These are phyloP conservation scores for Hapalemur alaotrensis DNA, from an alignment of 2,797 vertebrate species.

Conservation along the genomic window DNA sequence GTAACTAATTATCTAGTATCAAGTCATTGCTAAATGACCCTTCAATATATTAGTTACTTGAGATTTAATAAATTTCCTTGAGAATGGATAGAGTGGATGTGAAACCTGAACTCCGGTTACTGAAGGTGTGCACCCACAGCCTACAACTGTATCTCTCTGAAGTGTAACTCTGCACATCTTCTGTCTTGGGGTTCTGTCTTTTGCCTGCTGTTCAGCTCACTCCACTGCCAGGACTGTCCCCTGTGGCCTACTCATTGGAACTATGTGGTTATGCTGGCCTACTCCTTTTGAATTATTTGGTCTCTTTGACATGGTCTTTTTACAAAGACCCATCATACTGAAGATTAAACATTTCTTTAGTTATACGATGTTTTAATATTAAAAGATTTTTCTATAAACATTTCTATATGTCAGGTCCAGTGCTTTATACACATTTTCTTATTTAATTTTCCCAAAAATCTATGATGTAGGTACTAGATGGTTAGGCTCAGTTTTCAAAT, in stretches of 20 bases:
- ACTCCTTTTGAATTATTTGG: not conserved
- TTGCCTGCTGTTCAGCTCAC: not conserved
- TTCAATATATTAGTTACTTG: not conserved
- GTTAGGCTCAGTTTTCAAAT: not conserved
- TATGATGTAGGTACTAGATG: not conserved
- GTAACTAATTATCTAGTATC: not conserved
- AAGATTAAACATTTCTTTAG: not conserved
- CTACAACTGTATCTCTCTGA: not conserved
- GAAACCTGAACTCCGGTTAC: not conserved
- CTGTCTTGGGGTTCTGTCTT: not conserved
- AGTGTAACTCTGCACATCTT: not conserved
- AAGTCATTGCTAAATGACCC: not conserved
- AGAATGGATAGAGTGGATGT: not conserved
- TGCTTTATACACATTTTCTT: not conserved
- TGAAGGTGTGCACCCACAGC: not conserved
- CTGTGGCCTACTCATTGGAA: not conserved
- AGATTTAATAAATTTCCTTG: not conserved
- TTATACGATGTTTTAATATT: not conserved
- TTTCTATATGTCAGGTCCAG: not conserved
- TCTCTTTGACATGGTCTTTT: not conserved
- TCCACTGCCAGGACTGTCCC: not conserved
- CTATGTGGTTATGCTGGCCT: not conserved
- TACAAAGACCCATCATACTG: not conserved
- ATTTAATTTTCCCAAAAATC: not conserved
- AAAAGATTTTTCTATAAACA: not conserved